Base-by-base conservation (phyloP, 1,140 invertebrate species). In the Apocrypta bakeri region DNA sequence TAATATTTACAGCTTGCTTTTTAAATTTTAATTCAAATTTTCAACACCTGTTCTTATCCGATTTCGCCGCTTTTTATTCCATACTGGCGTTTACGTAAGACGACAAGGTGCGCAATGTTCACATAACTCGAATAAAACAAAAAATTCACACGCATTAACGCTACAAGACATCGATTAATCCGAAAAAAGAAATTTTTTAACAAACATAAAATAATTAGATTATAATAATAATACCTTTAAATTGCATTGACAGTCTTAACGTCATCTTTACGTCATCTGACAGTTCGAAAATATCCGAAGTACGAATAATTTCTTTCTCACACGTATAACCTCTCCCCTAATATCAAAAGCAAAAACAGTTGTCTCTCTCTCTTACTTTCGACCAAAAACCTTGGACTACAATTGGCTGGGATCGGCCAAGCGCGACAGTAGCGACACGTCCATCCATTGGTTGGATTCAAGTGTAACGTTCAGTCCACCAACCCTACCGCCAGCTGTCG, bases 401-500 rank as follows among this genome's bases (percentile, higher is more conserved):
- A 1, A 81, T 74, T 81, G 79, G 79, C 25, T 25, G 11, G n/a
- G n/a, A n/a, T 6, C 21, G 17, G 40, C 11, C 40, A 56, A 56
- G 12, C 11, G 40, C 81, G 25, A 82, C 24, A 37, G 56, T 14
- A 64, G 81, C 74, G 81, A 21, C 81, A 12, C 33, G 2, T 3
- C 2, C 29, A 0, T 0, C 33, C 31, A 82, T 82, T 82, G 81
- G 81, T 24, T 42, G 3, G 68, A 76, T 82, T 82, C 81, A 78
- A 82, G 85, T 83, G 81, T 86, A 89, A 89, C 88, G 88, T 89
- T n/a, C n/a, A n/a, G n/a, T n/a, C n/a, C n/a, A n/a, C n/a, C n/a
- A n/a, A n/a, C n/a, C n/a, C n/a, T n/a, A 88, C 85, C 77, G 85
- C 87, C 88, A 89, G 88, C 88, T 88, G 88, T 87, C 87, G 85